Conservation (phyloP, 2,797 vertebrate genomes). For the Trematomus bernacchii region DNA sequence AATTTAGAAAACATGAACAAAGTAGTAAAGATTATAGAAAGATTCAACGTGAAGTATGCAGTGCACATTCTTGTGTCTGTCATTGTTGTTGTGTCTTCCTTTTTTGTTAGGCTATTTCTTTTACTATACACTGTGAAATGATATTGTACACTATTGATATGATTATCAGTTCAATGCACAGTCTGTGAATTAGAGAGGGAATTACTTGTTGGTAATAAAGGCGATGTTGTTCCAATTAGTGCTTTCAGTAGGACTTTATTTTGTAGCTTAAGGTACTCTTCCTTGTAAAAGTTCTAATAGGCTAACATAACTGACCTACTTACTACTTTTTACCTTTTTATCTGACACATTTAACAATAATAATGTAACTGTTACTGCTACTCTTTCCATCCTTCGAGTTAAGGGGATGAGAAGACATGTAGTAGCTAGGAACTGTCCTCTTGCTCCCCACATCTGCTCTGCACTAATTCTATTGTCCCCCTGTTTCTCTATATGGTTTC, state of each 20-base stretch:
- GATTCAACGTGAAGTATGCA: too few relatives aligned
- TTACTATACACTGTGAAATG: background rate
- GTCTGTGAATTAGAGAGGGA: background rate
- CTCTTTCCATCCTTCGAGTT: background rate
- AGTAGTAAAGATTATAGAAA: too few relatives aligned
- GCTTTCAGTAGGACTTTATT: background rate
- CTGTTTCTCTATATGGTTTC: constrained; percentile 32
- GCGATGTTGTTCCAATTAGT: background rate
- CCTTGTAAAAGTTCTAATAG: background rate
- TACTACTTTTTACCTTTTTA: background rate
- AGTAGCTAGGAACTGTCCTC: background rate
- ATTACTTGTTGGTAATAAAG: background rate
- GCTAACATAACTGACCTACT: background rate
- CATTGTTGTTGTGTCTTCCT: background rate
- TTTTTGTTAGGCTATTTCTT: background rate
- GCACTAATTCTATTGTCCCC: constrained; percentile 30
- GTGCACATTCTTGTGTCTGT: background rate
- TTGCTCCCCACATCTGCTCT: constrained; percentile 29
- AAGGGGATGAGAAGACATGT: background rate
- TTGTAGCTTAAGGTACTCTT: background rate
- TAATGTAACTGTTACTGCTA: background rate
- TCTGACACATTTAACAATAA: background rate
- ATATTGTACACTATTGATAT: background rate
- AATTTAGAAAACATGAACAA: too few relatives aligned
- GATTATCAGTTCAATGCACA: background rate